Conservation (phyloP, 1,140 invertebrate species). For the Carposina sasakii region DNA sequence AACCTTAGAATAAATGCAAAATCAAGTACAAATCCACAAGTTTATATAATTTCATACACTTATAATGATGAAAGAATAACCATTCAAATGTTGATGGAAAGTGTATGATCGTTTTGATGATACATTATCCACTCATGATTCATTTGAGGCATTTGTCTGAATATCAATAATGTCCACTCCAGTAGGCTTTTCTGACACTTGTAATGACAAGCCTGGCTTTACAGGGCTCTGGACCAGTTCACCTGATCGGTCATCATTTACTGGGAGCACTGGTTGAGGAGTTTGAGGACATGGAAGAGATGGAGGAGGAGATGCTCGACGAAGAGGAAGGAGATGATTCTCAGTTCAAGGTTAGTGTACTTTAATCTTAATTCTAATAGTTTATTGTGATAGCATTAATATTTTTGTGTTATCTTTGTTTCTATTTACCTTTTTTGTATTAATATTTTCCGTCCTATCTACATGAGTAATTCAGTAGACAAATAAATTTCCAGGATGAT, state of each 20-base stretch:
- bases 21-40: too few species aligned
- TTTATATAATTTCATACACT: background rate
- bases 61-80: slow-evolving; percentile 60
- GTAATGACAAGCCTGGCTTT: slow-evolving; percentile 8
- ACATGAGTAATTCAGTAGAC: slow-evolving; percentile 41
- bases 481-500: slow-evolving; percentile 71
- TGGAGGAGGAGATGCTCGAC: slow-evolving; percentile 84
- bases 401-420: too few species aligned
- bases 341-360: slow-evolving; percentile 69
- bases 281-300: slow-evolving; percentile 84
- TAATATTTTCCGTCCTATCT: too few species aligned
- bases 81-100: slow-evolving; percentile 49
- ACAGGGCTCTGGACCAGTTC: slow-evolving; percentile 81
- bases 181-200: background rate
- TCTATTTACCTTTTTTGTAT: too few species aligned
- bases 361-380: too few species aligned
- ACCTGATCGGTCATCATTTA: slow-evolving; percentile 87
- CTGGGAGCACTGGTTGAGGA: slow-evolving; percentile 83
- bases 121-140: slow-evolving; percentile 42
- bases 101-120: slow-evolving; percentile 50
- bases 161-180: background rate
- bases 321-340: slow-evolving; percentile 83
- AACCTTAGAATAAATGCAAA: too few species aligned
- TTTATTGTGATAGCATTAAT: too few species aligned
- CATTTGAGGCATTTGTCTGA: slow-evolving; percentile 69